phyloP scores from a whole-genome alignment of 2,888 invertebrate genomes.

The Litoditis marina region DNA sequence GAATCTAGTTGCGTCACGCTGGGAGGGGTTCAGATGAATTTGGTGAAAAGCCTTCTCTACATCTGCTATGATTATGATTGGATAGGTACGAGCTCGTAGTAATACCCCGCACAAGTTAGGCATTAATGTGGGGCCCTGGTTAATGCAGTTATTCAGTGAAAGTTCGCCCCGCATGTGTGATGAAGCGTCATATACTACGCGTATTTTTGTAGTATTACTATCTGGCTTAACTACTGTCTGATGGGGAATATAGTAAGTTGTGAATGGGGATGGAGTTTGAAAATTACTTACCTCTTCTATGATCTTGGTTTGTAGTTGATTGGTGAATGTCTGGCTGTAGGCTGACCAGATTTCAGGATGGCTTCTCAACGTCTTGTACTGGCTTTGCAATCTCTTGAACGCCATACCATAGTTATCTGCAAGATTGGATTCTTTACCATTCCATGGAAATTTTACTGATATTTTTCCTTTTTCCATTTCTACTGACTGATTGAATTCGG shows the following conservation, averaged over 20 bases:
- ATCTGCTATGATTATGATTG: no score
- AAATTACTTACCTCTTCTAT: background rate
- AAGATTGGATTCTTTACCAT: no score
- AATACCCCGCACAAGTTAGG: background rate
- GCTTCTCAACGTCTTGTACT: background rate
- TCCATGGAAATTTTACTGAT: no score
- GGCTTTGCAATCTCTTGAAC: background rate
- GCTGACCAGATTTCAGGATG: background rate
- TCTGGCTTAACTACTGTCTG: background rate
- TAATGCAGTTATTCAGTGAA: background rate
- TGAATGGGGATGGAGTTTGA: background rate
- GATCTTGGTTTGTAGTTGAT: background rate
- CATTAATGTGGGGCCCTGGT: background rate
- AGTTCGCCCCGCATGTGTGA: background rate
- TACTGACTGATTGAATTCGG: no score
- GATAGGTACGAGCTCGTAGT: no score
- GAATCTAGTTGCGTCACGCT: no score
- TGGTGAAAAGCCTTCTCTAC: no score
- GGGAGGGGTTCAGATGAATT: no score
- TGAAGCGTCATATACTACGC: background rate
- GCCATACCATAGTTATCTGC: background rate
- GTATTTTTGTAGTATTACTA: background rate
- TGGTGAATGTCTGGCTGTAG: background rate
- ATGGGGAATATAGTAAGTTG: background rate
- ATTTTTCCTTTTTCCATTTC: no score